Conservation (phyloP, 1,140 invertebrate species). For the Diuraphis noxia region DNA sequence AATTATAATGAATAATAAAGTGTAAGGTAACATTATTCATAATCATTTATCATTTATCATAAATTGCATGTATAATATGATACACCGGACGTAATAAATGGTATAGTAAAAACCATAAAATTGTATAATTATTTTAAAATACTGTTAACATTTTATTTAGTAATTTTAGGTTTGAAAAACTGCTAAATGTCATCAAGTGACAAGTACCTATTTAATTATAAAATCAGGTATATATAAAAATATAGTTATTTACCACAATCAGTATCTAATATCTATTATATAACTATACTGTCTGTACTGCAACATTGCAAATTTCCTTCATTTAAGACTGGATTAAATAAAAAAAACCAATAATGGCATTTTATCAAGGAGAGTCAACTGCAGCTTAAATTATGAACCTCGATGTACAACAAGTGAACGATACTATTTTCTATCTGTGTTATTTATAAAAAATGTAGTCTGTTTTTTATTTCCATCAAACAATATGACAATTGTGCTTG, state of each 20-base stretch:
- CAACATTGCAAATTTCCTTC: neutral
- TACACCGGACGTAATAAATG: neutral
- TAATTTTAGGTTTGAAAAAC: neutral
- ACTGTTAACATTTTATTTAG: neutral
- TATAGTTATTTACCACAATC: neutral
- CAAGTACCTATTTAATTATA: neutral
- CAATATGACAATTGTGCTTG: neutral
- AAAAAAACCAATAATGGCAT: neutral
- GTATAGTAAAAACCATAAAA: neutral
- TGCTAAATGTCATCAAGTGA: neutral
- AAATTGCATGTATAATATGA: neutral
- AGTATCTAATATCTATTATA: neutral
- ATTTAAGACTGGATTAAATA: neutral
- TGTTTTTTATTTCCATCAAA: neutral
- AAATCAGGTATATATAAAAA: neutral
- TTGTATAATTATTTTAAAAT: neutral
- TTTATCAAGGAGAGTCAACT: neutral
- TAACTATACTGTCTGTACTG: too few relatives aligned
- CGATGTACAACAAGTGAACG: neutral
- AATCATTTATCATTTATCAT: neutral
- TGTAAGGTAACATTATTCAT: neutral
- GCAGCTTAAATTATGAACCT: too few relatives aligned
- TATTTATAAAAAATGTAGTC: neutral
- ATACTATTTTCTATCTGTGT: neutral
- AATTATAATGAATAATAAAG: neutral